A percentile compares a stretch with the other conserved stretches of the same genome.
Conservation (phyloP, 2,113 vertebrate genomes). For the Oriolus oriolus region DNA sequence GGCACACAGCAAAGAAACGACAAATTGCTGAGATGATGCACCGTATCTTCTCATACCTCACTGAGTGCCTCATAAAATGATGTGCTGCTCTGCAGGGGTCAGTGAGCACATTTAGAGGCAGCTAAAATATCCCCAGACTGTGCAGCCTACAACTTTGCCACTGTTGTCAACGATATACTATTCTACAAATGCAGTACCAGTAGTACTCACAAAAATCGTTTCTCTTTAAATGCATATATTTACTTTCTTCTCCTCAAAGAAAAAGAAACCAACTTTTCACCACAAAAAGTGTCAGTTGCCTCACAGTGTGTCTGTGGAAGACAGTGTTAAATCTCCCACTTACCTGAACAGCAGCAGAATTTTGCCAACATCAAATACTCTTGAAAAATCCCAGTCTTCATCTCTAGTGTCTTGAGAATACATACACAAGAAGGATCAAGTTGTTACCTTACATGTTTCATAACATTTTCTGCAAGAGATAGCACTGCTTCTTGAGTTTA, state of each 20-base stretch:
- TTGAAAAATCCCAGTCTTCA: not conserved
- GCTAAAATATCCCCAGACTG: not conserved
- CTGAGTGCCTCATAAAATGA: accelerated
- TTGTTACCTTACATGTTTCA: not conserved
- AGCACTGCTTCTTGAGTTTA: not conserved
- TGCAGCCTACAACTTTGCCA: accelerated
- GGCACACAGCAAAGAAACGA: accelerated
- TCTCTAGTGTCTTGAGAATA: not conserved
- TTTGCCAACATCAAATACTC: not conserved
- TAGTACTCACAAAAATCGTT: not conserved
- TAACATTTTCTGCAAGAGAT: not conserved
- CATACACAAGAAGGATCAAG: not conserved
- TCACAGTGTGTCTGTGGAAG: not conserved
- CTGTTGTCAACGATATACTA: not conserved
- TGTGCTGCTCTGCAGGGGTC: accelerated
- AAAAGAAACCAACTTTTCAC: not conserved
- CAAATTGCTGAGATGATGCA: not conserved
- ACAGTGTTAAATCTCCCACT: not conserved
- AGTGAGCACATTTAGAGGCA: not conserved
- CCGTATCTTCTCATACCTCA: not conserved
- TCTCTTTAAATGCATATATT: not conserved
- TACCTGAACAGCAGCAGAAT: not conserved
- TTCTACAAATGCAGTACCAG: not conserved
- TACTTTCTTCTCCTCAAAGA: not conserved
- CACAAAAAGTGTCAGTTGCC: not conserved